Base-by-base conservation (phyloP, 2,797 vertebrate species). In the Clarias platycephalus region DNA sequence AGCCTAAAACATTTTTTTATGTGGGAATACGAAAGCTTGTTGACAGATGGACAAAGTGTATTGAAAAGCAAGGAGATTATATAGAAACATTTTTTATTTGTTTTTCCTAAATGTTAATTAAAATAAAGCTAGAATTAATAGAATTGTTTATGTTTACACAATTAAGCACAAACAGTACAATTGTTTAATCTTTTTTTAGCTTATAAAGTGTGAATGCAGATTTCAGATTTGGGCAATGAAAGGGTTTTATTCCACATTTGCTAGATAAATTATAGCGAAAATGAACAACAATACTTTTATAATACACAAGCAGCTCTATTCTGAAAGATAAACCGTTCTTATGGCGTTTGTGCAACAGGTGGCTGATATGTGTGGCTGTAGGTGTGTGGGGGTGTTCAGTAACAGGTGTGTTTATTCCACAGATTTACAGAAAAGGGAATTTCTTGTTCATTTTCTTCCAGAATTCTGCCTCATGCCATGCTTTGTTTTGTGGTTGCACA, bases 371-470 rank as follows among this genome's bases (percentile, higher is more conserved):
- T n/a, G n/a, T n/a, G n/a, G 75, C 28, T 62, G 57, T 24, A 16
- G 4, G 75, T n/a, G 75, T 78, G 57, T 78, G 31, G 20, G 75
- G 37, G 57, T 62, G 75, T 78, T 78, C 31, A n/a, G 10, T 40
- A 58, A 78, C 75, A 78, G 75, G 75, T 78, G 57, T 62, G 85
- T 68, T 78, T 44, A 31, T 78, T 49, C 76, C 79, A 80, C 63
- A 68, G 77, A 31, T 16, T 49, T 57, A 34, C 53, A 76, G 57
- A 62, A 62, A 76, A 78, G 57, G 55, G 34, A 76, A 60, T 37
- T 12, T 34, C 37, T 78, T 78, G 49, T 53, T 13, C 49, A 53
- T 53, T 34, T 77, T n/a, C 75, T 78, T 12, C 22, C 31, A 24
- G 37, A 60, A 37, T n/a, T 5, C 31, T 37, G 75, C 31, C 53